A percentile compares a stretch with the other conserved stretches of the same genome.
phyloP scores from a whole-genome alignment of 1,140 invertebrate species.

The Lepidotrigona ventralis region DNA sequence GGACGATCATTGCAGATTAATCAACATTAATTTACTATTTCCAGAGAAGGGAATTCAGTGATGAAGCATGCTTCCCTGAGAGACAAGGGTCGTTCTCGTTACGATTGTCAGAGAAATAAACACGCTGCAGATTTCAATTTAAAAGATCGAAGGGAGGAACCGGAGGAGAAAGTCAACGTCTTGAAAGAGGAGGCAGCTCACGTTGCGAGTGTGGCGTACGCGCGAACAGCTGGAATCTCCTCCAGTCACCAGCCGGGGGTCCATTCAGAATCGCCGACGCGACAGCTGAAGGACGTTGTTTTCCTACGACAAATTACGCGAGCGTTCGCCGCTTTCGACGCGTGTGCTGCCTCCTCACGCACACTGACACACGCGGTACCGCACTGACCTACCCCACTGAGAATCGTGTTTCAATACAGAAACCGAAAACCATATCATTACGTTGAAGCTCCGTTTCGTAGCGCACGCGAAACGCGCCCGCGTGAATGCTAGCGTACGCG shows the following conservation, averaged over 20 bases:
- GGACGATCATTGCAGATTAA: no score
- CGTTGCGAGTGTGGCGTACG: background rate
- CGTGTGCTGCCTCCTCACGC: slow-evolving; percentile 36
- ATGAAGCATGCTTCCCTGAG: no score
- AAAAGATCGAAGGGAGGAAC: background rate
- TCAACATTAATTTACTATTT: no score
- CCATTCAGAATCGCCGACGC: slow-evolving; percentile 50
- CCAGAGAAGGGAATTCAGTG: background rate
- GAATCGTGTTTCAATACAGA: slow-evolving; percentile 79
- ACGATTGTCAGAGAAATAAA: background rate
- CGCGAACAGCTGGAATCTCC: slow-evolving; percentile 35
- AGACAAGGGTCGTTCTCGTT: background rate
- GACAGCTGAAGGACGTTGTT: slow-evolving; percentile 55
- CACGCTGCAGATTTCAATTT: background rate
- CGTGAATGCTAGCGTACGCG: no score
- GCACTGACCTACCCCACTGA: slow-evolving; percentile 74
- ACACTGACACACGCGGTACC: background rate
- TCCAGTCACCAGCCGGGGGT: slow-evolving; percentile 16
- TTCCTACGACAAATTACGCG: slow-evolving; percentile 58
- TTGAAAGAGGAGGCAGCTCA: background rate
- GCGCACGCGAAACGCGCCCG: slow-evolving; percentile 44
- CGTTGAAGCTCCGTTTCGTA: slow-evolving; percentile 71
- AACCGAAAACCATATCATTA: slow-evolving; percentile 79
- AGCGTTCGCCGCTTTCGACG: slow-evolving; percentile 32
- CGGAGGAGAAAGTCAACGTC: background rate